A percentile compares a stretch with the other conserved stretches of the same genome.
phyloP scores from a whole-genome alignment of 2,113 vertebrate species.

The Aegotheles bennettii region DNA sequence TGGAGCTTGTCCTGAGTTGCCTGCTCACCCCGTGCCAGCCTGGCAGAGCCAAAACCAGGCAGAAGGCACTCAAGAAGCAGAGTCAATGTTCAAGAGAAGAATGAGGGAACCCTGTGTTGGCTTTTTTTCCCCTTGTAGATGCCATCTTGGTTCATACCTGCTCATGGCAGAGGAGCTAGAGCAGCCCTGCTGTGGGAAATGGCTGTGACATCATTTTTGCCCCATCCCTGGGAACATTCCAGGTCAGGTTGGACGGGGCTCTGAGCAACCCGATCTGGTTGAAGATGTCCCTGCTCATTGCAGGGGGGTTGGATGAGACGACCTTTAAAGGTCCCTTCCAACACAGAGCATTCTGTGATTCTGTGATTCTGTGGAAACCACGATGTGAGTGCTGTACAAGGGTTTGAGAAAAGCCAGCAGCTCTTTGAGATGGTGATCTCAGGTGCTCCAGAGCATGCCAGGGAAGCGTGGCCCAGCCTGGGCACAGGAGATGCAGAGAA shows the following conservation, averaged over 20 bases:
- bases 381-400: accelerated
- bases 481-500: accelerated
- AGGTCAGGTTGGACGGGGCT: too few species aligned
- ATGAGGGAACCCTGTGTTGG: not conserved
- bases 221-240: too few species aligned
- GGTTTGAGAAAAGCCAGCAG: not conserved
- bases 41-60: too few species aligned
- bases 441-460: accelerated
- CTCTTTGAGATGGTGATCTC: not conserved
- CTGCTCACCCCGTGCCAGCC: accelerated
- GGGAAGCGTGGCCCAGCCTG: not conserved
- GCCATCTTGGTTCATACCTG: not conserved
- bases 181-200: not conserved
- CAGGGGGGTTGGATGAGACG: too few species aligned
- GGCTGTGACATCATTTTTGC: accelerated
- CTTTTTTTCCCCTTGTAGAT: too few species aligned
- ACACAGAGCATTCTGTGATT: too few species aligned
- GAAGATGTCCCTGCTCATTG: too few species aligned
- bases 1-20: accelerated
- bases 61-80: not conserved
- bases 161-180: accelerated
- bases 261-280: too few species aligned
- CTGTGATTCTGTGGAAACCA: not conserved
- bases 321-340: too few species aligned
- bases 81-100: not conserved